Conservation (phyloP, 2,113 vertebrate genomes). For the Dasypus novemcinctus region DNA sequence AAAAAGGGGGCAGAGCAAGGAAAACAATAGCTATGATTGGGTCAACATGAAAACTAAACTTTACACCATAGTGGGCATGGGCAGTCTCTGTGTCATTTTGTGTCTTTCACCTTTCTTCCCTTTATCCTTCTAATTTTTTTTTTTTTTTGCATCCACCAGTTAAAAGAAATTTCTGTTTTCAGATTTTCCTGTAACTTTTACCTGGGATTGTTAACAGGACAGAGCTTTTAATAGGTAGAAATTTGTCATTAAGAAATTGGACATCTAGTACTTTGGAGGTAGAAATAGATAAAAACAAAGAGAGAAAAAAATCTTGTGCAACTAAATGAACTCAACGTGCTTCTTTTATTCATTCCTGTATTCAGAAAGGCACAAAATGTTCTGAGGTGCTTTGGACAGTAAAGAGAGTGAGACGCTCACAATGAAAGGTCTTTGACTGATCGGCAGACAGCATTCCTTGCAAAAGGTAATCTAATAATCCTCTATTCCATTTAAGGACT, state of each 20-base stretch:
- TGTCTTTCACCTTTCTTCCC: too few species aligned
- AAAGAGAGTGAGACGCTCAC: not conserved
- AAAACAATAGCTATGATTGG: not conserved
- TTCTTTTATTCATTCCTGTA: not conserved
- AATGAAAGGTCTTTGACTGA: not conserved
- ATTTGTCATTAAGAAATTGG: constrained; percentile 26
- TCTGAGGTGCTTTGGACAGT: not conserved
- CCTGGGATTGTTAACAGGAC: not conserved
- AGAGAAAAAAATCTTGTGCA: not conserved
- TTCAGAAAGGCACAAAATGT: not conserved
- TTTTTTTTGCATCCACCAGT: constrained; percentile 31
- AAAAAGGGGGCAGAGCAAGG: too few species aligned
- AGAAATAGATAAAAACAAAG: not conserved
- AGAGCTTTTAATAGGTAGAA: not conserved
- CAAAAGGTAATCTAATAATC: constrained; percentile 10
- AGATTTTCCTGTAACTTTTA: not conserved
- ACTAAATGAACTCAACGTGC: not conserved
- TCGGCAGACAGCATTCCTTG: not conserved
- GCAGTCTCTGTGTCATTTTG: not conserved
- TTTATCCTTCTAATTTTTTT: not conserved
- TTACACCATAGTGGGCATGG: too few species aligned
- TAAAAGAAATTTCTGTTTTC: not conserved
- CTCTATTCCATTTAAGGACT: not conserved
- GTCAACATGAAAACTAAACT: not conserved
- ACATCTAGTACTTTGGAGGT: not conserved